Conservation (phyloP, 2,888 invertebrate species). For the Plemyria rubiginata region DNA sequence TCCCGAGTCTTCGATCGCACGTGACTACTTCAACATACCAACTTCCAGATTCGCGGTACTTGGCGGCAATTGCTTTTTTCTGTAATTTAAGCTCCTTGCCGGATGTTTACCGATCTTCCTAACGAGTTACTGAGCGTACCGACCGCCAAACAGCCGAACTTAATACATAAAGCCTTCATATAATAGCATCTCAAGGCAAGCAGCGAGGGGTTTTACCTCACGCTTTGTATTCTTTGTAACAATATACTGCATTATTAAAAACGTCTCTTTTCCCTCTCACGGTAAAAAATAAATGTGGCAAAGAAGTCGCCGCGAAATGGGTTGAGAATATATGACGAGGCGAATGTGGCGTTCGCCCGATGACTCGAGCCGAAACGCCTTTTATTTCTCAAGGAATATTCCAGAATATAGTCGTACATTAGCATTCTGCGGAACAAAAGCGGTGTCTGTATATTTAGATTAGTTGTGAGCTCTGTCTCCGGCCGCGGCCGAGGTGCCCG, state of each 20-base stretch:
- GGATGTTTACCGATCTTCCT: conserved; percentile 40
- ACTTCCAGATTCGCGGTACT: conserved; percentile 12
- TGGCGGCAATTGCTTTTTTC: conserved; percentile 29
- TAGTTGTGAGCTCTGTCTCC: conserved; percentile 28
- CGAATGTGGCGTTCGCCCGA: conserved; percentile 58
- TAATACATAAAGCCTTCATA: conserved; percentile 63
- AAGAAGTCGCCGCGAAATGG: conserved; percentile 56
- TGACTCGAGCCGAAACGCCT: conserved; percentile 51
- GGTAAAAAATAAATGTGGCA: conserved; percentile 68
- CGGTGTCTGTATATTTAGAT: conserved; percentile 33
- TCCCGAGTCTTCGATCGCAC: conserved; percentile 2
- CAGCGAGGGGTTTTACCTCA: conserved; percentile 59
- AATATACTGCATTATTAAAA: conserved; percentile 78
- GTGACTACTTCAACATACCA: conserved; percentile 10
- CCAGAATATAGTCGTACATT: conserved; percentile 42
- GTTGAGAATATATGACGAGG: conserved; percentile 61
- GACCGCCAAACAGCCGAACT: conserved; percentile 58
- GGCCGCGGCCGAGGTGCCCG: conserved; percentile 25
- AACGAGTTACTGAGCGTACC: conserved; percentile 46
- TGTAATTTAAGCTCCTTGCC: conserved; percentile 20
- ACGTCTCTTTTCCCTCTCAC: conserved; percentile 61
- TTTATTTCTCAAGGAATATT: conserved; percentile 56
- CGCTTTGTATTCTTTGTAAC: conserved; percentile 76
- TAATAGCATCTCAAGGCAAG: conserved; percentile 58
- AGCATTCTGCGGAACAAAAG: conserved; percentile 43